Conservation (phyloP, 2,888 invertebrate species). For the Drosophila infuscata region DNA sequence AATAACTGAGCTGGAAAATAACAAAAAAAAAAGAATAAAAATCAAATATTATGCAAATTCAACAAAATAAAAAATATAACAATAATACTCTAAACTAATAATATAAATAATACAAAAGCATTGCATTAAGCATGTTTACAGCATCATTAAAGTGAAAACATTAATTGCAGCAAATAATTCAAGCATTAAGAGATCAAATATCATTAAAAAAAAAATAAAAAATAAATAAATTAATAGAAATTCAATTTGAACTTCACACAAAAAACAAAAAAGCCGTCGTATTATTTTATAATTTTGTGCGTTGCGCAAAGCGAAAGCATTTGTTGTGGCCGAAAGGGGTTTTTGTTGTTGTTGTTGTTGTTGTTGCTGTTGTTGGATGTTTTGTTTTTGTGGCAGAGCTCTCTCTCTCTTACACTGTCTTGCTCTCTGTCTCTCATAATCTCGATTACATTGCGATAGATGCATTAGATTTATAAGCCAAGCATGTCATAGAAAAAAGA, state of each 20-base stretch:
- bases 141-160: conserved; percentile 65
- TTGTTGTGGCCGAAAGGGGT: conserved; percentile 64
- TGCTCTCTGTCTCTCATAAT: conserved; percentile 34
- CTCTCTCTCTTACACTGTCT: not conserved
- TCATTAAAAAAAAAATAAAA: conserved; percentile 35
- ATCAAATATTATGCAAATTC: conserved; percentile 56
- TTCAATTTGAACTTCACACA: conserved; percentile 56
- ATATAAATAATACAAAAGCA: conserved; percentile 53
- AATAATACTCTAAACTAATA: conserved; percentile 48
- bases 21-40: conserved; percentile 47
- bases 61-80: conserved; percentile 58
- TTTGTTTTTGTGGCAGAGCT: conserved; percentile 22
- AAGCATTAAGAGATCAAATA: conserved; percentile 71
- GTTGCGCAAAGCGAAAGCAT: conserved; percentile 47
- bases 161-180: conserved; percentile 64
- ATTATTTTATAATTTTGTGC: conserved; percentile 77
- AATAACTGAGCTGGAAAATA: conserved; percentile 81
- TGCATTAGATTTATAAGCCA: conserved; percentile 80
- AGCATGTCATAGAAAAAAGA: conserved; percentile 83
- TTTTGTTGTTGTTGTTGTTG: conserved; percentile 22
- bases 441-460: conserved; percentile 77
- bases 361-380: conserved; percentile 23
- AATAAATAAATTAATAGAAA: conserved; percentile 43
- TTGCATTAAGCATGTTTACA: conserved; percentile 65
- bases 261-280: conserved; percentile 63